phyloP scores from a whole-genome alignment of 2,113 vertebrate species.

The Ammodytes marinus region DNA sequence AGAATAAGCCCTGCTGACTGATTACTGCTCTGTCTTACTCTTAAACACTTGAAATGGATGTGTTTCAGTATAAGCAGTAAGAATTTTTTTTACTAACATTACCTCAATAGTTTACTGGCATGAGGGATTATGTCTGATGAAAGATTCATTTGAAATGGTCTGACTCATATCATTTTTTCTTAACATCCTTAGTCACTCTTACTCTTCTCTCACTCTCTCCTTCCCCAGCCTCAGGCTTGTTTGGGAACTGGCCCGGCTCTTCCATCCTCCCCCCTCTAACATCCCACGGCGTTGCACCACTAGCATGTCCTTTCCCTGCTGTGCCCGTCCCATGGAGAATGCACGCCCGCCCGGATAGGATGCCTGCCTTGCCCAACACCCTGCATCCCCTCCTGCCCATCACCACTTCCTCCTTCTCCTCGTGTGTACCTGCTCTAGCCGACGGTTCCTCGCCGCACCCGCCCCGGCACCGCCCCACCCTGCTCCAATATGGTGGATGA shows the following conservation, averaged over 20 bases:
- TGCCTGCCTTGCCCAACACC: conserved; percentile 69
- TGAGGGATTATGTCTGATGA: conserved; percentile 36
- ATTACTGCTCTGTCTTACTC: conserved; percentile 32
- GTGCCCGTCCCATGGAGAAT: conserved; percentile 70
- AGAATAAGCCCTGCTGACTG: conserved; percentile 34
- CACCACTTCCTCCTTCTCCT: conserved; percentile 79
- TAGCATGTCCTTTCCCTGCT: conserved; percentile 38
- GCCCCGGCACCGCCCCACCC: conserved; percentile 65
- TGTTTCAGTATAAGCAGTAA: conserved; percentile 23
- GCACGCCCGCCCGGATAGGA: conserved; percentile 74
- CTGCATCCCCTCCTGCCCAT: conserved; percentile 73
- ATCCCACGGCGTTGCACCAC: conserved; percentile 42
- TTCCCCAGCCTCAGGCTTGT: conserved; percentile 38
- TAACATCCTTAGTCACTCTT: conserved; percentile 38
- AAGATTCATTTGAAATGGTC: conserved; percentile 41
- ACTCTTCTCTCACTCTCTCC: conserved; percentile 3
- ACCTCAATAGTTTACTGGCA: conserved; percentile 37
- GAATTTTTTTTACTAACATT: conserved; percentile 36
- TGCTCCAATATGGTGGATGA: conserved; percentile 82
- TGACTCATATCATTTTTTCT: conserved; percentile 27
- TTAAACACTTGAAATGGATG: conserved; percentile 14
- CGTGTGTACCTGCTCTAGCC: conserved; percentile 64
- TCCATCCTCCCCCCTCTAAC: conserved; percentile 26
- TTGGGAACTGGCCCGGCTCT: conserved; percentile 42
- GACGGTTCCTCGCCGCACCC: conserved; percentile 65